A percentile compares a stretch with the other conserved stretches of the same genome.
These are phyloP conservation scores for Holotrichia oblita DNA, from an alignment of 1,140 invertebrate species.

Conservation along the genomic window DNA sequence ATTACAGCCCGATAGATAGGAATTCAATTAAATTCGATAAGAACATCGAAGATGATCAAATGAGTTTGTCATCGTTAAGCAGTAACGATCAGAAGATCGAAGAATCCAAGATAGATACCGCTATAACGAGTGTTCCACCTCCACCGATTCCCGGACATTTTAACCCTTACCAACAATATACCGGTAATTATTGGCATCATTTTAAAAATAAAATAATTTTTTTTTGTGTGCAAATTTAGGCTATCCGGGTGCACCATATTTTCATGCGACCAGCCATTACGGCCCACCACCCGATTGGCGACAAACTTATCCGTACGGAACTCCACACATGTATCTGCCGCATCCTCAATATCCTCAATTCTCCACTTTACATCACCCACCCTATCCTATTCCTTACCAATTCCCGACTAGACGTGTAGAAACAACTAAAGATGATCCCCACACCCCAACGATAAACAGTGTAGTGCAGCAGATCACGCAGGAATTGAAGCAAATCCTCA, in stretches of 20 bases:
- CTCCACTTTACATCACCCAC: constrained; percentile 40
- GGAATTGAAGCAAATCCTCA: constrained; percentile 91
- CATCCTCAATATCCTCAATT: constrained; percentile 47
- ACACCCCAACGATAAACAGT: constrained; percentile 76
- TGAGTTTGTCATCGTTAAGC: constrained; percentile 91
- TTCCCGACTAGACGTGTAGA: constrained; percentile 43
- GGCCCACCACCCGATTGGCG: constrained; percentile 48
- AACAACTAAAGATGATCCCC: constrained; percentile 64
- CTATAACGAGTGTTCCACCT: constrained; percentile 42
- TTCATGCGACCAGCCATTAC: constrained; percentile 15
- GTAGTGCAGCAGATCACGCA: constrained; percentile 81
- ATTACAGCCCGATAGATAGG: constrained; percentile 62
- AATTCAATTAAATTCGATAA: constrained; percentile 51
- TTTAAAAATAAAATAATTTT: too few species aligned
- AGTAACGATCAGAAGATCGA: constrained; percentile 81
- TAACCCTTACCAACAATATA: constrained; percentile 48
- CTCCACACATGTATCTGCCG: constrained; percentile 47
- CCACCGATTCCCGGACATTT: constrained; percentile 50
- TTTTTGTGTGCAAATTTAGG: too few species aligned
- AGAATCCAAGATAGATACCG: constrained; percentile 49
- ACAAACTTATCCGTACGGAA: constrained; percentile 52
- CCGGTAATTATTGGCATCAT: too few species aligned
- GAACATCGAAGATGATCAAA: constrained; percentile 64
- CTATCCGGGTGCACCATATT: constrained; percentile 45
- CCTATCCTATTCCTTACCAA: constrained; percentile 48